A percentile compares a stretch with the other conserved stretches of the same genome.
Evolutionary conservation across 2,888 invertebrate species (phyloP).

Genomic region (Onchidella celtica): DNA sequence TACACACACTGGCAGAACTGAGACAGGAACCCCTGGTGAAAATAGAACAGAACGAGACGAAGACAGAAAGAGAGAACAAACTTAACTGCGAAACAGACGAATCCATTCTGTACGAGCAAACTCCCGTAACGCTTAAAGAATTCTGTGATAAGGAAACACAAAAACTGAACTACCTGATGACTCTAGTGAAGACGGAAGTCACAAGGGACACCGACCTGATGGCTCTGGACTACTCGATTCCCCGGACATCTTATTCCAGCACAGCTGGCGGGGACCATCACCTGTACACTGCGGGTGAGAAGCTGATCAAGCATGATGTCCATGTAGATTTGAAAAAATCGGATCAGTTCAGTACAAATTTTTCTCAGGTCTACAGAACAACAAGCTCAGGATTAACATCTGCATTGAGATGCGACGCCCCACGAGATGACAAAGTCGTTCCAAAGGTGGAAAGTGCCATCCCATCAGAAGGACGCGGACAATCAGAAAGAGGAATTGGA

Average conservation of each 20-base stretch:
- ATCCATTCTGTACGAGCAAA: background rate
- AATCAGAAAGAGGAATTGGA: background rate
- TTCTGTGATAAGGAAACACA: background rate
- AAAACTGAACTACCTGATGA: background rate
- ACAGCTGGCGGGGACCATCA: background rate
- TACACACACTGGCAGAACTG: background rate
- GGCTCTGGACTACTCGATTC: conserved; percentile 35
- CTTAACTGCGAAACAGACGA: background rate
- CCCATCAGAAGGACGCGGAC: background rate
- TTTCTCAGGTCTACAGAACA: background rate
- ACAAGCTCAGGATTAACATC: background rate
- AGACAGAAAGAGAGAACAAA: background rate
- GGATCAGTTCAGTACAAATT: background rate
- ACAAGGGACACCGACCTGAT: conserved; percentile 35
- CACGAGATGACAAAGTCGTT: too few relatives aligned
- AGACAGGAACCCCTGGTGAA: background rate
- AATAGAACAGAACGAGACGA: background rate
- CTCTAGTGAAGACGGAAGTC: background rate
- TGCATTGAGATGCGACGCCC: background rate
- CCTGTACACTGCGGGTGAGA: background rate
- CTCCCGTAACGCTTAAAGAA: background rate
- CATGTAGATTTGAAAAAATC: background rate
- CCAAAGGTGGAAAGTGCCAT: background rate
- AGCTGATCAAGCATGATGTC: background rate
- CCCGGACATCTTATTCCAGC: background rate